phyloP scores from a whole-genome alignment of 1,140 invertebrate genomes.

The Dendrolimus kikuchii region DNA sequence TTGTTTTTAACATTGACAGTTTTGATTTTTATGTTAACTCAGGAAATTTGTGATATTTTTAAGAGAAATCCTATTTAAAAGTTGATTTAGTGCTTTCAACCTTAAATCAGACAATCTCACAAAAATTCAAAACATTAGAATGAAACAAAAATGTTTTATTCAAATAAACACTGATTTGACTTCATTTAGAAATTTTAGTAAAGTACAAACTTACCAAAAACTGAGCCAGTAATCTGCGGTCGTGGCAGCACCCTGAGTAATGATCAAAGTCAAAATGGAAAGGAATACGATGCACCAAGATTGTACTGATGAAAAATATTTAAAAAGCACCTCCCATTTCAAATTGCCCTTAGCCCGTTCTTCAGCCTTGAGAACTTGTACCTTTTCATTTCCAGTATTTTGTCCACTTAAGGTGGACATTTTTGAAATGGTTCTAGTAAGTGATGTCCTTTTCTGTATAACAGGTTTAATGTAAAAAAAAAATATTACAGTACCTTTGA shows the following conservation, averaged over 20 bases:
- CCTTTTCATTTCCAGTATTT: conserved; percentile 44
- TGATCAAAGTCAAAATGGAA: conserved; percentile 74
- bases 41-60: no score
- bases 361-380: conserved; percentile 58
- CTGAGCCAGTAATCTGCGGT: conserved; percentile 86
- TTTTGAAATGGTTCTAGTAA: conserved; percentile 37
- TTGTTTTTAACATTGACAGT: no score
- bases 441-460: conserved; percentile 11
- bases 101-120: no score
- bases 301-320: conserved; percentile 80
- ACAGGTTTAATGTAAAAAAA: no score
- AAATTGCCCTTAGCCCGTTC: conserved; percentile 73
- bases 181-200: not conserved
- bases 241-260: conserved; percentile 80
- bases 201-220: conserved; percentile 75
- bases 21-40: no score
- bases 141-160: no score
- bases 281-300: conserved; percentile 73
- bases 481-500: no score
- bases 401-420: conserved; percentile 44
- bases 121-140: no score
- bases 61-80: no score
- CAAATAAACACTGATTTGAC: no score
- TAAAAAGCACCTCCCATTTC: conserved; percentile 72
- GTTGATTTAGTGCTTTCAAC: no score